Percentiles rank a stretch among this genome's conserved stretches.
Evolutionary conservation across 2,113 vertebrate species (phyloP).

Genomic region (Misgurnus mizolepis): DNA sequence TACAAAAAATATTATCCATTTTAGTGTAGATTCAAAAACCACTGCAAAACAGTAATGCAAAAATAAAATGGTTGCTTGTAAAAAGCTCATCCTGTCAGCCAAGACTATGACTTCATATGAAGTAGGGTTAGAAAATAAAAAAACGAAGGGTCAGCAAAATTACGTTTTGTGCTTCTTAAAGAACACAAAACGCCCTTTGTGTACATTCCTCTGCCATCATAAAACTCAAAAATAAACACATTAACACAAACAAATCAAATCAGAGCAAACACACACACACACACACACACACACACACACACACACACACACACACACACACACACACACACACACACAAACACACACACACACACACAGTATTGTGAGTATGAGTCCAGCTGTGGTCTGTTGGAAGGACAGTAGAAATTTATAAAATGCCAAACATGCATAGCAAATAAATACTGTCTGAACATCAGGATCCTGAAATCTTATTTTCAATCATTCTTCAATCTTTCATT

Average conservation of each 20-base stretch:
- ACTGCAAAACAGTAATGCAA: too few species aligned
- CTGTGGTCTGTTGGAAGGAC: background rate
- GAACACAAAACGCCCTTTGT: constrained; percentile 30
- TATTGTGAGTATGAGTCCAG: background rate
- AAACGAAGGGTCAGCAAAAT: constrained; percentile 17
- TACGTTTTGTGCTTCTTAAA: constrained; percentile 51
- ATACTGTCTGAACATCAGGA: constrained; percentile 12
- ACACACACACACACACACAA: background rate
- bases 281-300: too few species aligned
- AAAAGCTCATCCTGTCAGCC: too few species aligned
- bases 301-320: background rate
- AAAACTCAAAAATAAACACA: background rate
- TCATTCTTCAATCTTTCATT: too few species aligned
- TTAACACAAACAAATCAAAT: background rate
- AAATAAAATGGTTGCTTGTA: too few species aligned
- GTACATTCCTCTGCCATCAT: background rate
- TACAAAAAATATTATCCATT: too few species aligned
- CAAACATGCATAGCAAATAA: background rate
- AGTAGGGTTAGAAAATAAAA: constrained; percentile 42
- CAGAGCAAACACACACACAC: too few species aligned
- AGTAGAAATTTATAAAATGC: background rate
- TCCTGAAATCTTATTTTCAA: background rate
- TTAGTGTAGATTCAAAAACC: too few species aligned
- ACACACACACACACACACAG: background rate
- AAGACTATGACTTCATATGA: background rate